phyloP scores from a whole-genome alignment of 2,113 vertebrate species.

The Sinosuthora webbiana region DNA sequence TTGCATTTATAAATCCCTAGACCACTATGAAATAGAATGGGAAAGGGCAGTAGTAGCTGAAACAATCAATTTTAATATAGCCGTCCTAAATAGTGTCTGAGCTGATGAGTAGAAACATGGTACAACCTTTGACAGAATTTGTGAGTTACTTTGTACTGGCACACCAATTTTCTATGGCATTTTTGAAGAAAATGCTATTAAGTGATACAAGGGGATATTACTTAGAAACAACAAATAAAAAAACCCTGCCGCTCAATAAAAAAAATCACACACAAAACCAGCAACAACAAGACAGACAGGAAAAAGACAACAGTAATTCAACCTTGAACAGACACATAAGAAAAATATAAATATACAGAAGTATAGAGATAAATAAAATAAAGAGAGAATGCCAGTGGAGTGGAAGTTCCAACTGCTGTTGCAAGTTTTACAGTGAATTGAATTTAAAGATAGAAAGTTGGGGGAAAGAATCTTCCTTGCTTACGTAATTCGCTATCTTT shows the following conservation, averaged over 20 bases:
- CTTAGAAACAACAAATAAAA: background rate
- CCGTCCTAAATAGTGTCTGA: background rate
- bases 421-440: background rate
- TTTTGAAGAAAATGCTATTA: background rate
- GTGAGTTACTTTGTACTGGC: background rate
- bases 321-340: background rate
- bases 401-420: background rate
- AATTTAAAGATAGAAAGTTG: background rate
- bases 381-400: background rate
- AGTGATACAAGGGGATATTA: background rate
- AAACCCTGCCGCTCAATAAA: background rate
- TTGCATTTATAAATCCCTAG: background rate
- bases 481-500: accelerated
- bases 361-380: background rate
- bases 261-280: background rate
- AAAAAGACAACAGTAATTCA: background rate
- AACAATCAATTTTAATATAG: background rate
- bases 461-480: background rate
- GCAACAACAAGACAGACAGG: background rate
- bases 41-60: background rate
- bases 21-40: background rate
- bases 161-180: background rate
- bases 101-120: background rate
- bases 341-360: background rate
- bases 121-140: background rate